phyloP scores from a whole-genome alignment of 1,140 invertebrate genomes.

The Hylaeus volcanicus region DNA sequence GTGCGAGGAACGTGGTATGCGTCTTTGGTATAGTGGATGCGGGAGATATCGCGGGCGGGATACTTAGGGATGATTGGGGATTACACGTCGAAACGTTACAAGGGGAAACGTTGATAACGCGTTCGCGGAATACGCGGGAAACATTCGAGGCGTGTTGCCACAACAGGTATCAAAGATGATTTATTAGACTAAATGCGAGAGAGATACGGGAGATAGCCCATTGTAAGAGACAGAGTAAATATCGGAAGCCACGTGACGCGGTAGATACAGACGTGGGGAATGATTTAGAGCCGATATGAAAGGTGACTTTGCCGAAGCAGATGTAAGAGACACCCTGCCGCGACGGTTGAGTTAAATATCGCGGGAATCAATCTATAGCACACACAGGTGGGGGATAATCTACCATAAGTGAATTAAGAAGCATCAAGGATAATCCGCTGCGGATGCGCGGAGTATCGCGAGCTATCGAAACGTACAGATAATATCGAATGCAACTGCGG shows the following conservation, averaged over 20 bases:
- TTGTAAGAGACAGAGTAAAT: slow-evolving; percentile 16
- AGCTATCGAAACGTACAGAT: too few species aligned
- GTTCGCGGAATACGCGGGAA: not conserved
- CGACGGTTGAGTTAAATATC: not conserved
- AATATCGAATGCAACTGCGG: not conserved
- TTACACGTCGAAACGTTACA: not conserved
- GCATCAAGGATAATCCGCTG: not conserved
- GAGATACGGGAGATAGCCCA: slow-evolving; percentile 7
- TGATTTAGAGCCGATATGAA: slow-evolving; percentile 32
- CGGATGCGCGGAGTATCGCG: not conserved
- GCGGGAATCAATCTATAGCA: not conserved
- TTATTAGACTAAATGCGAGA: not conserved
- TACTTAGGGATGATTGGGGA: slow-evolving; percentile 13
- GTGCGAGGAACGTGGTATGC: not conserved
- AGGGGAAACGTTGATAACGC: not conserved
- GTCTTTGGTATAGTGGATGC: not conserved
- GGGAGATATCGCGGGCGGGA: not conserved
- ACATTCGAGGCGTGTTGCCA: not conserved
- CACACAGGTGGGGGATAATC: not conserved
- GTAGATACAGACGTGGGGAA: slow-evolving; percentile 13
- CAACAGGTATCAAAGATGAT: slow-evolving; percentile 12
- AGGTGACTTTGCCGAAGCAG: not conserved
- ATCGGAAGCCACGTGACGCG: not conserved
- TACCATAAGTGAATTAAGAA: not conserved
- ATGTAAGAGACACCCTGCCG: not conserved